Conservation (phyloP, 2,797 vertebrate genomes). For the Intellagama lesueurii region DNA sequence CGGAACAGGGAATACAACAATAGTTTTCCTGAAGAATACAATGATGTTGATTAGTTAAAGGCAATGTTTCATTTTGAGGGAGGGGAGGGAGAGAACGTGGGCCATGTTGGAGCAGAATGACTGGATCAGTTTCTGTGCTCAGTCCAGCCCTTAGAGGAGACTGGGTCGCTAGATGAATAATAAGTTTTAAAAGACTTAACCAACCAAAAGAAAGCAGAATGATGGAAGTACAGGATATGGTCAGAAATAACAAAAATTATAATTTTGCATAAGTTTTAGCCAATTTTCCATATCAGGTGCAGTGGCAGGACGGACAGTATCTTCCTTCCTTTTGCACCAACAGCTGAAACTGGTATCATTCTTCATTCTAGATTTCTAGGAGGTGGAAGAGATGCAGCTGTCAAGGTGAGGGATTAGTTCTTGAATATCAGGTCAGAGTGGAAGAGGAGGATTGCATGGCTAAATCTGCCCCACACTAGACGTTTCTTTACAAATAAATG, state of each 20-base stretch:
- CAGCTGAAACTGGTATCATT: not conserved
- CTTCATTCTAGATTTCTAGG: not conserved
- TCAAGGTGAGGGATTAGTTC: too few relatives aligned
- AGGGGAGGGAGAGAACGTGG: too few relatives aligned
- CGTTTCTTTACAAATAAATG: not conserved
- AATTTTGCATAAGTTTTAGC: rapidly evolving
- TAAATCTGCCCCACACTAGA: not conserved
- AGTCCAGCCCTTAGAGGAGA: not conserved
- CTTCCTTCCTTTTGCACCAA: not conserved
- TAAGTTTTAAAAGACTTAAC: constrained; percentile 4
- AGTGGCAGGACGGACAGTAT: not conserved
- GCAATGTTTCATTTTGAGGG: too few relatives aligned
- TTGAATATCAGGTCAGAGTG: not conserved
- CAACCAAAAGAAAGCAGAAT: constrained; percentile 9
- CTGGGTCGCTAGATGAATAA: constrained; percentile 7
- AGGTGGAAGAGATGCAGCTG: not conserved
- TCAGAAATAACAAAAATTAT: not conserved
- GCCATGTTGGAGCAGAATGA: too few relatives aligned
- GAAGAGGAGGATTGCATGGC: too few relatives aligned
- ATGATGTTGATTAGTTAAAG: too few relatives aligned
- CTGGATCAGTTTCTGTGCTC: too few relatives aligned
- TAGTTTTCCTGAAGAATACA: too few relatives aligned
- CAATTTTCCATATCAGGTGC: not conserved
- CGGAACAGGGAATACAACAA: too few relatives aligned
- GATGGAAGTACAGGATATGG: rapidly evolving